A percentile compares a stretch with the other conserved stretches of the same genome.
phyloP scores from a whole-genome alignment of 2,113 vertebrate species.

The Ceyx margarethae region DNA sequence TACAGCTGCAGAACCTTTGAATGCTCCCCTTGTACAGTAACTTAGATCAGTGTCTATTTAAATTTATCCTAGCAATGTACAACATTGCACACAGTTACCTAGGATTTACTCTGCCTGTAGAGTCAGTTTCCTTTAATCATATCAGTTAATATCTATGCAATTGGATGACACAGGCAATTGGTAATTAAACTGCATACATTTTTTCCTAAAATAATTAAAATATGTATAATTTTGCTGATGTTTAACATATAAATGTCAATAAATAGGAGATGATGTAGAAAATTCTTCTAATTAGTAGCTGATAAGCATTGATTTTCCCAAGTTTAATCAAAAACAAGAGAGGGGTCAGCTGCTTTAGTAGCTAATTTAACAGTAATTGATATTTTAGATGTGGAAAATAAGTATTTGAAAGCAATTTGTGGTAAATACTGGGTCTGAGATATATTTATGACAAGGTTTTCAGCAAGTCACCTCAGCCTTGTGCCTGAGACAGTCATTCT shows the following conservation, averaged over 20 bases:
- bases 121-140: neutral
- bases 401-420: neutral
- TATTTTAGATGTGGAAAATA: neutral
- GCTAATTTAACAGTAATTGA: neutral
- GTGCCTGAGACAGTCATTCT: neutral
- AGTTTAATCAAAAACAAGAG: neutral
- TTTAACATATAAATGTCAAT: neutral
- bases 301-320: neutral
- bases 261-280: neutral
- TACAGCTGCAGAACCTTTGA: neutral
- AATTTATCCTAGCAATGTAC: neutral
- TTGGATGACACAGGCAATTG: fast-evolving
- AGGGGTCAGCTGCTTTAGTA: neutral
- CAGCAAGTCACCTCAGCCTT: neutral
- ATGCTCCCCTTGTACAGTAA: neutral
- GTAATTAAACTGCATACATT: neutral
- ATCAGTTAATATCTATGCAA: neutral
- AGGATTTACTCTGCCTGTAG: neutral
- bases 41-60: neutral
- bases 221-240: neutral
- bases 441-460: neutral
- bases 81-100: neutral
- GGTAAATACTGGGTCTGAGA: neutral
- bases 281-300: neutral
- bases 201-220: neutral